Conservation (phyloP, 2,888 invertebrate species). For the Dermolepida albohirtum region DNA sequence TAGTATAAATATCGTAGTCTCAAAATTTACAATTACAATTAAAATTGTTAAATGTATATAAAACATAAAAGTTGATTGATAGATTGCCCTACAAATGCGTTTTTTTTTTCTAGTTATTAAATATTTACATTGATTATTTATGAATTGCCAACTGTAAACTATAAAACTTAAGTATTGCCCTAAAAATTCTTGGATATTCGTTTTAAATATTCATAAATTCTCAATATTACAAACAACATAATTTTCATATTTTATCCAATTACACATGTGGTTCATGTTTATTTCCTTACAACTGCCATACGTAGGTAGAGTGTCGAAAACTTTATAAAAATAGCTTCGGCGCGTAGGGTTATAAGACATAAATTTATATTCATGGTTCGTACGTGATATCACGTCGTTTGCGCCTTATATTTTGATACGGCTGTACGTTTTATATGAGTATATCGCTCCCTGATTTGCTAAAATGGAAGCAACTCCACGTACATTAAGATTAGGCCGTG, state of each 20-base stretch:
- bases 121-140: too few species aligned
- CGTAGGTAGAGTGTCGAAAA: conserved; percentile 9
- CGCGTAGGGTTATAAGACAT: conserved; percentile 28
- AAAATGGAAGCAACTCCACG: conserved; percentile 14
- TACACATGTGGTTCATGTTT: background rate
- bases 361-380: conserved; percentile 34
- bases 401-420: conserved; percentile 25
- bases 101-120: too few species aligned
- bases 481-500: conserved; percentile 20
- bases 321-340: conserved; percentile 20
- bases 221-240: too few species aligned
- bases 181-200: too few species aligned
- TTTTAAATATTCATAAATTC: too few species aligned
- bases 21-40: too few species aligned
- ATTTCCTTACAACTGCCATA: background rate
- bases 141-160: too few species aligned
- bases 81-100: too few species aligned
- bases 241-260: background rate
- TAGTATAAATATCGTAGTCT: too few species aligned
- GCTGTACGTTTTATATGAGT: conserved; percentile 1
- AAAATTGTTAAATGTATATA: too few species aligned
- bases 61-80: too few species aligned
- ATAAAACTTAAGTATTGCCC: too few species aligned
- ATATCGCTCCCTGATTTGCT: conserved; percentile 1
- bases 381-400: conserved; percentile 35